Evolutionary conservation across 2,888 invertebrate species (phyloP), one percentile per base, ranked within the genome.

Genomic region (Hyposoter dolosus): DNA sequence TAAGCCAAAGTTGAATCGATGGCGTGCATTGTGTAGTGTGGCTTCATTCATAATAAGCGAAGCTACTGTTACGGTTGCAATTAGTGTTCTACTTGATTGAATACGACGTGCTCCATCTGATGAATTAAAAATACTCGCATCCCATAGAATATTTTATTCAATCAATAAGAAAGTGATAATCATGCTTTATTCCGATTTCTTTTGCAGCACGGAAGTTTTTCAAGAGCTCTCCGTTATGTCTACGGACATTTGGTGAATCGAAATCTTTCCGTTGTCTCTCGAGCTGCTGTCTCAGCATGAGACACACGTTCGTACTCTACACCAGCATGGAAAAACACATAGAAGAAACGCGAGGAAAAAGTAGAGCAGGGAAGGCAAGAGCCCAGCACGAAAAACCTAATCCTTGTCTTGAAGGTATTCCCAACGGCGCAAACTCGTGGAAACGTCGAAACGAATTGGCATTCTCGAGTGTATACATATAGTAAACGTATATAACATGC

Each of bases 381-480:
- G 28, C 63, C 63, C 65, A 17, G 72, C 76, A 35, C 43, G 66
- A 53, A 81, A 83, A 83, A 85, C 69, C 75, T 68, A 82, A 85
- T 75, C 75, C 69, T 82, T 76, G 82, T 82, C 78, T 82, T 56
- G 53, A 79, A 71, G 79, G 82, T 75, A 85, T 85, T 82, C 84
- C 71, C 68, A 68, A 43, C 53, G 60, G 82, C 40, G 40, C 65
- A 82, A 79, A 65, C 82, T 82, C 82, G 78, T 82, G 69, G 63
- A 85, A 71, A 85, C 56, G 85, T 85, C 75, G 85, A 85, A 82
- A 76, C 85, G 82, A 75, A 79, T 85, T 82, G 74, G 65, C 85
- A 85, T 82, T 85, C 85, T 82, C 56, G 53, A 45, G 53, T 45
- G 45, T 69, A 53, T 43, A 63, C 72, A 50, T 60, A 85, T 28